A percentile compares a stretch with the other conserved stretches of the same genome.
Evolutionary conservation across 2,888 invertebrate species (phyloP).

Genomic region (Neuroscelio doddi): DNA sequence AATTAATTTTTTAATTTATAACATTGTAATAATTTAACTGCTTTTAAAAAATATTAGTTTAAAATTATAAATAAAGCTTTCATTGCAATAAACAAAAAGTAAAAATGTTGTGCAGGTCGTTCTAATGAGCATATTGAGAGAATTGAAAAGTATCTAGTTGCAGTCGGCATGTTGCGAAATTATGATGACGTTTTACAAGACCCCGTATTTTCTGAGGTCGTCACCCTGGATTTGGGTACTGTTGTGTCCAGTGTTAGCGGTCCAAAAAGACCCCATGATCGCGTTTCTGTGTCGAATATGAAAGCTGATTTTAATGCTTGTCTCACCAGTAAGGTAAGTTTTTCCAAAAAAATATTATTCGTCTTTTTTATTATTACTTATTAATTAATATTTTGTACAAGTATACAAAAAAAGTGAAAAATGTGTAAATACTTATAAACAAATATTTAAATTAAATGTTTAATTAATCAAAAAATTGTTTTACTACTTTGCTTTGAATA

Average conservation of each 20-base stretch:
- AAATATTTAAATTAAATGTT: too few relatives aligned
- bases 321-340: conserved; percentile 87
- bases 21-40: conserved; percentile 10
- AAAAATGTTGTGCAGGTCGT: conserved; percentile 82
- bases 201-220: conserved; percentile 88
- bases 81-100: too few relatives aligned
- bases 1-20: too few relatives aligned
- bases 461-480: too few relatives aligned
- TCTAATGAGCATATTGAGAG: conserved; percentile 82
- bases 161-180: conserved; percentile 88
- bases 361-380: too few relatives aligned
- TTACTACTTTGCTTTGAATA: too few relatives aligned
- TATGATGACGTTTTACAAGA: conserved; percentile 84
- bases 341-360: too few relatives aligned
- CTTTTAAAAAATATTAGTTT: not conserved
- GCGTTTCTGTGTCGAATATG: conserved; percentile 92
- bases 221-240: conserved; percentile 87
- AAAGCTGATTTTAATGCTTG: conserved; percentile 90
- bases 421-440: too few relatives aligned
- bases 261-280: conserved; percentile 97
- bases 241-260: conserved; percentile 97
- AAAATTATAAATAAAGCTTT: too few relatives aligned
- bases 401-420: too few relatives aligned
- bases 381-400: not conserved
- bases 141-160: conserved; percentile 87